Conservation (phyloP, 2,113 vertebrate species). For the Chloebia gouldiae region DNA sequence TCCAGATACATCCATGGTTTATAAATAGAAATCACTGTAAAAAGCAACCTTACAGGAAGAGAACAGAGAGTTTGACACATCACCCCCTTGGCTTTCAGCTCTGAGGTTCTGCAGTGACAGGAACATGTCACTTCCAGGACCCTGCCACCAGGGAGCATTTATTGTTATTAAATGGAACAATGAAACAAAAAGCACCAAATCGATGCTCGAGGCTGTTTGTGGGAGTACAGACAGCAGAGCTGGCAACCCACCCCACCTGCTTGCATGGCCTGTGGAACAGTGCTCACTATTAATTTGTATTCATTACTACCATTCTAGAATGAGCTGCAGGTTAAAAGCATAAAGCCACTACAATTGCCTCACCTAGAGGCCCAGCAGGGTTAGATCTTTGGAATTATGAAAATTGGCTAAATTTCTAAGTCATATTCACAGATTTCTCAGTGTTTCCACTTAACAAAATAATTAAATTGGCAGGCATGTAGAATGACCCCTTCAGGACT, state of each 20-base stretch:
- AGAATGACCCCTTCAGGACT: neutral
- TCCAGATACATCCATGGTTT: rapidly evolving
- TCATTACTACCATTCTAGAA: neutral
- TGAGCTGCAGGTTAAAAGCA: neutral
- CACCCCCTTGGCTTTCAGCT: neutral
- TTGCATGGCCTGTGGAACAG: neutral
- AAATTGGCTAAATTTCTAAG: neutral
- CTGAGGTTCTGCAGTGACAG: neutral
- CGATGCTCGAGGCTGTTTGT: rapidly evolving
- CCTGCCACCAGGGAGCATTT: neutral
- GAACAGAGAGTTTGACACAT: rapidly evolving
- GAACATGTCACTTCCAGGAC: neutral
- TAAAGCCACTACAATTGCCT: neutral
- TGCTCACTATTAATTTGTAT: neutral
- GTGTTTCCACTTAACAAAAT: neutral
- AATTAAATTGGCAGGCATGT: neutral
- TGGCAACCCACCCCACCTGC: neutral
- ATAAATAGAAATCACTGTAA: neutral
- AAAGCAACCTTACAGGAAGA: neutral
- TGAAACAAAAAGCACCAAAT: neutral
- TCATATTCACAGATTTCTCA: neutral
- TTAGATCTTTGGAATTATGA: neutral
- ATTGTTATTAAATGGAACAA: neutral
- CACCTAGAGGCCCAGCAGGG: neutral
- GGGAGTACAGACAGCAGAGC: neutral